Base-by-base conservation (phyloP, 2,888 invertebrate genomes). In the Malacosoma neustria region DNA sequence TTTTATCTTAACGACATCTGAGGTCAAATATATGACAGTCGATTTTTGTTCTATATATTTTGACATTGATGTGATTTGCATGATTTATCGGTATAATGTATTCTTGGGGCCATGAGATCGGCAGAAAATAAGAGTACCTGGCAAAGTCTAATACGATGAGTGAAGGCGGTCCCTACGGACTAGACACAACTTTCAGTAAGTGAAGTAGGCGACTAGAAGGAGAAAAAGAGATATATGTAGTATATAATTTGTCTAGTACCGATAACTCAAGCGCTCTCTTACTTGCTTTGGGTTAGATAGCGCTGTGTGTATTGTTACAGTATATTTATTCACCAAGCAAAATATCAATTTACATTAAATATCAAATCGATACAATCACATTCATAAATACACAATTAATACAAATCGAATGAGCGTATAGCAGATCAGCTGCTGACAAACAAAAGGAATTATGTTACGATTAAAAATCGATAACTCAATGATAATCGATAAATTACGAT, bases 1-100 rank as follows among this genome's bases (percentile, higher is more conserved):
- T 63, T 66, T 61, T 65, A 61, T 55, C 54, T 47, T 51, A 57
- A 9, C 9, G 22, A 22, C 22, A 22, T 7, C 6, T 22, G 9
- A 22, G 22, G 22, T 22, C 9, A 22, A 22, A 22, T 9, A 5
- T 22, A 9, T 22, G 22, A 22, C 22, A 33, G 5, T n/a, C n/a
- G n/a, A 22, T 22, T 22, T 22, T 22, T 22, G 5, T 22, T 7
- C 4, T 22, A 22, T 5, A 22, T 22, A 7, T 4, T 22, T 22
- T 7, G 22, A 22, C 22, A 5, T 9, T 22, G 22, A 22, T 9
- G 1, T 7, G 22, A 7, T 22, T 22, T 5, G 22, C 1, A 22
- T 5, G 22, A 22, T 22, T 2, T 5, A 22, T 22, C 22, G 22
- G 9, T 22, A 22, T 4, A n/a, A n/a, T n/a, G n/a, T n/a, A n/a